phyloP scores from a whole-genome alignment of 2,797 vertebrate species.

The Chelon auratus region DNA sequence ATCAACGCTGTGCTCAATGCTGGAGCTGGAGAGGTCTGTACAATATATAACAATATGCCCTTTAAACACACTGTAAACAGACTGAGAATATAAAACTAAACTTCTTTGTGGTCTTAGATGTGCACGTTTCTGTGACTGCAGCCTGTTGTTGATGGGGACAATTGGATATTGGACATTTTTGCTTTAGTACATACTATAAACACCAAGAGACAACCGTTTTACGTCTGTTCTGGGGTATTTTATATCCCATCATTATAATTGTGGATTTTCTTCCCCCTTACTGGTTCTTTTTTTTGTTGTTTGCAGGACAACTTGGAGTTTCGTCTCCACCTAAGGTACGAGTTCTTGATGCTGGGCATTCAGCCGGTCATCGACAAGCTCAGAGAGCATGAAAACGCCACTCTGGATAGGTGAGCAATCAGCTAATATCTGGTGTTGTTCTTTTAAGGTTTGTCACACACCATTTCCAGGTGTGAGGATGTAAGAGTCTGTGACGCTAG shows the following conservation, averaged over 20 bases:
- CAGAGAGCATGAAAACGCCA: slow-evolving; percentile 94
- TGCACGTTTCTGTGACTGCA: too few relatives aligned
- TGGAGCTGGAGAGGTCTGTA: slow-evolving; percentile 93
- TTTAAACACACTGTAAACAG: slow-evolving; percentile 1
- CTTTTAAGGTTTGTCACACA: too few relatives aligned
- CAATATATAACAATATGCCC: background rate
- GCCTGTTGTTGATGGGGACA: too few relatives aligned
- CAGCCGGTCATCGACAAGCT: slow-evolving; percentile 98
- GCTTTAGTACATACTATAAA: too few relatives aligned
- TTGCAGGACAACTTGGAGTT: slow-evolving; percentile 96
- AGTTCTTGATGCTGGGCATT: slow-evolving; percentile 98
- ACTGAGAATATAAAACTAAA: too few relatives aligned
- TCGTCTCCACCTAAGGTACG: slow-evolving; percentile 95
- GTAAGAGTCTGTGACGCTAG: too few relatives aligned
- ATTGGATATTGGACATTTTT: too few relatives aligned
- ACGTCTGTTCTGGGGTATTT: background rate
- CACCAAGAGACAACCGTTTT: too few relatives aligned
- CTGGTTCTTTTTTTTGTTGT: background rate
- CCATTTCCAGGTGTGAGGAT: too few relatives aligned
- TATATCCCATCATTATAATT: background rate
- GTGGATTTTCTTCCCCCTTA: background rate
- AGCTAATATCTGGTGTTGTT: too few relatives aligned
- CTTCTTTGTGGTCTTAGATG: too few relatives aligned
- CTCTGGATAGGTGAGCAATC: slow-evolving; percentile 90
- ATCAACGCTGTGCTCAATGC: slow-evolving; percentile 97